Percentiles rank a stretch among this genome's conserved stretches.
phyloP scores from a whole-genome alignment of 2,113 vertebrate genomes.

The Dendropsophus ebraccatus region DNA sequence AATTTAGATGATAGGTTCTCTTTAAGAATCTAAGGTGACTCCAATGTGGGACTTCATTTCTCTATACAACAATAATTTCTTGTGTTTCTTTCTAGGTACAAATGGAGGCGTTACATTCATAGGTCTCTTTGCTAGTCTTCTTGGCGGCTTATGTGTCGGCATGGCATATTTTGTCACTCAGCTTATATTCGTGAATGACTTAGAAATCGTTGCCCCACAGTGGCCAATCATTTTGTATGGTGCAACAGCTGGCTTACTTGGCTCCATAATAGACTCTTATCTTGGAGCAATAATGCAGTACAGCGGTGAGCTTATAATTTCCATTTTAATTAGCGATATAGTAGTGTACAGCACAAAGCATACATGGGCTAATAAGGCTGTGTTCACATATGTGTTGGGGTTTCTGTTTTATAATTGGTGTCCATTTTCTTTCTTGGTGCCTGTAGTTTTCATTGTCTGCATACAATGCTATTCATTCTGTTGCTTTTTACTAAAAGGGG shows the following conservation, averaged over 20 bases:
- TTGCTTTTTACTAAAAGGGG: no score
- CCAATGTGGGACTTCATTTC: no score
- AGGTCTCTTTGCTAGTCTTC: slow-evolving; percentile 85
- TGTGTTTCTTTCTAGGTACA: slow-evolving; percentile 78
- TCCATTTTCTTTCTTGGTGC: no score
- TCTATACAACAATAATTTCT: not conserved
- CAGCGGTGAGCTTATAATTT: slow-evolving; percentile 75
- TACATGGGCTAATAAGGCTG: not conserved
- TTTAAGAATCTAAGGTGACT: no score
- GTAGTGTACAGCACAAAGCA: not conserved
- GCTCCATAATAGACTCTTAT: slow-evolving; percentile 93
- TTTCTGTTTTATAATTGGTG: not conserved
- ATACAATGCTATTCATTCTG: no score
- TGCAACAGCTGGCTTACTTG: slow-evolving; percentile 84
- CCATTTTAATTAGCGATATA: not conserved
- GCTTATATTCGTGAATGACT: slow-evolving; percentile 79
- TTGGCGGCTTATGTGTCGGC: slow-evolving; percentile 86
- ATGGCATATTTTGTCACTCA: slow-evolving; percentile 84
- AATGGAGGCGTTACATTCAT: slow-evolving; percentile 89
- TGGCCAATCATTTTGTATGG: slow-evolving; percentile 91
- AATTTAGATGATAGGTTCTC: no score
- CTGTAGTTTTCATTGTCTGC: no score
- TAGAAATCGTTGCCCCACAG: slow-evolving; percentile 86
- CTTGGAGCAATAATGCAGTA: slow-evolving; percentile 95
- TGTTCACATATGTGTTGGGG: not conserved